These are phyloP conservation scores for Dipodomys merriami DNA, from an alignment of 2,113 vertebrate genomes.

Conservation along the genomic window DNA sequence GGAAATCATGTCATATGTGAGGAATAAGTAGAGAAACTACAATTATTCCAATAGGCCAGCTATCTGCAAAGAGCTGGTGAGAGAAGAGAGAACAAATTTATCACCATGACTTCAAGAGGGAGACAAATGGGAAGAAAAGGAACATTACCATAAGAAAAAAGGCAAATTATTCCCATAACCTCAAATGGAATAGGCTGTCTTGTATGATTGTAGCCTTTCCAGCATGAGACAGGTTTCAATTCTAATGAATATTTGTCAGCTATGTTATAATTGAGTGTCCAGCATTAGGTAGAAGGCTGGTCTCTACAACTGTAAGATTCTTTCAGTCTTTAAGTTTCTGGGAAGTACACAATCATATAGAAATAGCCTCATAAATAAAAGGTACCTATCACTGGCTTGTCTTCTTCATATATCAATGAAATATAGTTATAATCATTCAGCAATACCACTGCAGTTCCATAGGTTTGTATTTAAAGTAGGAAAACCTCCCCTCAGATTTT, in stretches of 20 bases:
- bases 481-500: not conserved
- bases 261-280: not conserved
- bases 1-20: slow-evolving; percentile 14
- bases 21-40: slow-evolving; percentile 22
- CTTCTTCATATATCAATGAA: not conserved
- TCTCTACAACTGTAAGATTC: not conserved
- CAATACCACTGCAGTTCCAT: not conserved
- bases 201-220: not conserved
- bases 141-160: not conserved
- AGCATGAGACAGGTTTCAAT: not conserved
- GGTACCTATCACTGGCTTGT: slow-evolving; percentile 6
- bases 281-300: not conserved
- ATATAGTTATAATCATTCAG: slow-evolving; percentile 27
- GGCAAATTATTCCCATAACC: not conserved
- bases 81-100: not conserved
- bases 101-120: not conserved
- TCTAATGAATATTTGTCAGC: not conserved
- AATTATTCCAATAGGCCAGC: not conserved
- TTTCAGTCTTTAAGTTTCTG: not conserved
- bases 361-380: slow-evolving; percentile 50
- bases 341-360: not conserved
- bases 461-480: not conserved
- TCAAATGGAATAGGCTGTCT: not conserved
- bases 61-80: not conserved
- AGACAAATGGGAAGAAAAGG: slow-evolving; percentile 27